Base-by-base conservation (phyloP, 2,113 vertebrate species). In the Shinisaurus crocodilurus region DNA sequence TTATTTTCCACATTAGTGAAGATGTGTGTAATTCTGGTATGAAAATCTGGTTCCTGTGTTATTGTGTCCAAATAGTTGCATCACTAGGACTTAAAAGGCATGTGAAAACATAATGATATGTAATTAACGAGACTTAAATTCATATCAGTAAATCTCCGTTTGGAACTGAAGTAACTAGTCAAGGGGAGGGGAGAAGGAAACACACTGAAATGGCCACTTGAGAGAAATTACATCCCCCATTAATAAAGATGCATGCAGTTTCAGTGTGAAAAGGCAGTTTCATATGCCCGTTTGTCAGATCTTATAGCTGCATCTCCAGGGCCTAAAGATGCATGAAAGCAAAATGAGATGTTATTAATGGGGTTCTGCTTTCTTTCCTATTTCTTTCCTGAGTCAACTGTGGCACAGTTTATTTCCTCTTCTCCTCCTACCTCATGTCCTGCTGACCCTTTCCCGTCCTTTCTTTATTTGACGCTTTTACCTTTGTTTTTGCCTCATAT, bases 71-170 rank as follows among this genome's bases (percentile, higher is more conserved):
- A 89, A 88, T 12, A 95, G 85, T 57, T 81, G 89, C 83, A 9
- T 48, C 12, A 88, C 2, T 18, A 90, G 9, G 88, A 45, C n/a
- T 72, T 85, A 85, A 90, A n/a, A 80, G 69, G 91, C 10, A 90
- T 76, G 32, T 74, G 84, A 70, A 92, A 94, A 79, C 88, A 70
- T 87, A 94, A 90, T 83, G 25, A 23, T n/a, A 79, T 48, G 2
- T 83, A 89, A 95, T 86, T 90, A 94, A 90, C 67, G 25, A 45
- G 89, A 94, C 90, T 94, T 89, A 86, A 94, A 87, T 48, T 54
- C 5, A 75, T 82, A 45, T n/a, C 92, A 80, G 37, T 88, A 90
- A 85, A 10, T 29, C 69, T 88, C 3, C 18, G 86, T 89, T 69
- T 70, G 9, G 45, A 87, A 87, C 86, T 82, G 40, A 94, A 94